These are phyloP conservation scores for Tetraodon nigroviridis DNA, from an alignment of 2,113 vertebrate genomes.

Conservation along the genomic window DNA sequence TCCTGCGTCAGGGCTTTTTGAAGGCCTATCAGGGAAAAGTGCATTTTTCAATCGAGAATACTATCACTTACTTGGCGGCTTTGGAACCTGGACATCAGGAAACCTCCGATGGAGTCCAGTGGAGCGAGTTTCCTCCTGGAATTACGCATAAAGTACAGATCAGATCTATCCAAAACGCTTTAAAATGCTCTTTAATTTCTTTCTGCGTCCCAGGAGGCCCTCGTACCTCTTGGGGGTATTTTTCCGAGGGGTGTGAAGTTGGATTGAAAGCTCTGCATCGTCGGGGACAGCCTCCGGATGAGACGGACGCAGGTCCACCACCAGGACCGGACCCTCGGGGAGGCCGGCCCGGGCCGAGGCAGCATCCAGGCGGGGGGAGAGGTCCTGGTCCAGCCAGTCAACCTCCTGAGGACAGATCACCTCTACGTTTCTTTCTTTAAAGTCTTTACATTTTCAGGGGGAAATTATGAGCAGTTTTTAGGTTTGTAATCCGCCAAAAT, in stretches of 20 bases:
- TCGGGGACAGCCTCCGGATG: constrained; percentile 22
- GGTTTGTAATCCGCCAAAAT: too few species aligned
- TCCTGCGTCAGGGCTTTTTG: background rate
- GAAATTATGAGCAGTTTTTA: background rate
- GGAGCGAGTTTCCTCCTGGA: constrained; percentile 66
- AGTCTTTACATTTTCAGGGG: background rate
- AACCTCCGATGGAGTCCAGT: constrained; percentile 69
- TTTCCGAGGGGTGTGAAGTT: constrained; percentile 22
- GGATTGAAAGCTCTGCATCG: constrained; percentile 5
- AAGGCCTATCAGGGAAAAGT: background rate
- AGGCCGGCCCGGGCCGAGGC: constrained; percentile 48
- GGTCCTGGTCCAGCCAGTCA: constrained; percentile 54
- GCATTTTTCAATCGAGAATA: background rate
- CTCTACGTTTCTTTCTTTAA: background rate
- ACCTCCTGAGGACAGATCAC: constrained; percentile 45
- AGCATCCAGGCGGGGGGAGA: constrained; percentile 44
- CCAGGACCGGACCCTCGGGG: constrained; percentile 58
- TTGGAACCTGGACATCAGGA: constrained; percentile 45
- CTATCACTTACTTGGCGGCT: constrained; percentile 57
- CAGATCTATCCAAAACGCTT: background rate
- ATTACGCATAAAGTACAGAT: background rate
- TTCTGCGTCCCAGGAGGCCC: constrained; percentile 32
- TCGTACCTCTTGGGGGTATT: constrained; percentile 30
- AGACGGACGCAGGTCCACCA: constrained; percentile 9
- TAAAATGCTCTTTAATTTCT: background rate